These are phyloP conservation scores for Zoanthus sansibaricus DNA, from an alignment of 92 coral and sea anemone genomes.

Conservation along the genomic window DNA sequence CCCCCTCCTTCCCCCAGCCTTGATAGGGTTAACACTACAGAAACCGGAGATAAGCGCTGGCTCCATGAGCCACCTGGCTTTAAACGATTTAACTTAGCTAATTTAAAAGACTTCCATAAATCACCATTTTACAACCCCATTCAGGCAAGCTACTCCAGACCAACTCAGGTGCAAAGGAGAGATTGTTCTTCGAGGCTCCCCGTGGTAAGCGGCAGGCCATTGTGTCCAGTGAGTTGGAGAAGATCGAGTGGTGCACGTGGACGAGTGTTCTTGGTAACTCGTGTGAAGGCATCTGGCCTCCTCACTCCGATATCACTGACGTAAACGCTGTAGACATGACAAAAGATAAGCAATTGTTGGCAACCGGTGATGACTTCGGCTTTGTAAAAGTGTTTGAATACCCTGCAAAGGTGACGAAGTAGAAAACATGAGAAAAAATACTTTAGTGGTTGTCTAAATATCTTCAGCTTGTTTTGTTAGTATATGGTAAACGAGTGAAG, in stretches of 20 bases:
- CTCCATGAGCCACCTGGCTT: no score
- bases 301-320: constrained; percentile 96
- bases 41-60: no score
- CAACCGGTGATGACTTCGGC: constrained; percentile 99
- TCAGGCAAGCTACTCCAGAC: constrained; percentile 95
- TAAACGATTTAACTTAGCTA: no score
- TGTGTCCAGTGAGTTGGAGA: constrained; percentile 72
- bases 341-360: constrained; percentile 84
- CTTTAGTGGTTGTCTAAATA: no score
- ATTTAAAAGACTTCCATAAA: no score
- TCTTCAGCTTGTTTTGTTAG: no score
- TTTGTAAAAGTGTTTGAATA: constrained; percentile 95
- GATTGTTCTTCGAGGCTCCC: constrained; percentile 97
- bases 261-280: constrained; percentile 90
- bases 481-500: neutral
- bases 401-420: constrained; percentile 82
- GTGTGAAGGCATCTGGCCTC: constrained; percentile 97
- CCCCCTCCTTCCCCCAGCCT: no score
- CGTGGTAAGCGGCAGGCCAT: constrained; percentile 96
- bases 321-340: constrained; percentile 92
- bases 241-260: constrained; percentile 97
- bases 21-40: no score
- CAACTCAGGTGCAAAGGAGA: constrained; percentile 97
- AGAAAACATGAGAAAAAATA: neutral
- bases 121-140: neutral